Evolutionary conservation across 2,797 vertebrate genomes (phyloP).

Genomic region (Dromococcyx pavoninus): DNA sequence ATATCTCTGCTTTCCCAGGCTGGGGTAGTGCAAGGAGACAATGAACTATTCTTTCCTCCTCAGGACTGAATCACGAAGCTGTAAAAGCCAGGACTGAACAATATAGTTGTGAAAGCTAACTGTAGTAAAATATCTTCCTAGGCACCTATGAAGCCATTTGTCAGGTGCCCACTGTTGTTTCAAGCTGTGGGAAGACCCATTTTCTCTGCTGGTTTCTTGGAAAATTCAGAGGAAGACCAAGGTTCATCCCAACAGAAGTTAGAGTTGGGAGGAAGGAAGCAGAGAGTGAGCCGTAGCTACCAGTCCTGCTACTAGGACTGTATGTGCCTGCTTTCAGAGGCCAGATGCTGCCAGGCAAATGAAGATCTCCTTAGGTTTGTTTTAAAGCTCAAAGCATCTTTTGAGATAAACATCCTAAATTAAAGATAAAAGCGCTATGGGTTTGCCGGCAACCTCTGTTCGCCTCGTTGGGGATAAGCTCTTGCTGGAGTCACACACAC

Average conservation of each 20-base stretch:
- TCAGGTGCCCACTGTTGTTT: not conserved
- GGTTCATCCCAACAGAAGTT: not conserved
- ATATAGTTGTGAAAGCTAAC: not conserved
- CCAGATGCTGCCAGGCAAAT: constrained; percentile 59
- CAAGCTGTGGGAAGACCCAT: not conserved
- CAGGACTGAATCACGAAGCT: not conserved
- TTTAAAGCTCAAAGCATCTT: constrained; percentile 64
- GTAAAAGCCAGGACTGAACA: not conserved
- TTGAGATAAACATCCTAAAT: constrained; percentile 67
- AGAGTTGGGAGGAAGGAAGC: not conserved
- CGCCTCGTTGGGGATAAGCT: constrained; percentile 17
- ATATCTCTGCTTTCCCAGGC: not conserved
- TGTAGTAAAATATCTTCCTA: not conserved
- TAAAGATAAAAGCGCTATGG: constrained; percentile 62
- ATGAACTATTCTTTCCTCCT: not conserved
- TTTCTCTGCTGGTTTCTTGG: not conserved
- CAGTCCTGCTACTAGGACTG: not conserved
- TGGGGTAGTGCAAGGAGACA: not conserved
- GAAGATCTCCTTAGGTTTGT: constrained; percentile 50
- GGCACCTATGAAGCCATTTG: not conserved
- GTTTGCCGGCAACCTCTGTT: constrained; percentile 1
- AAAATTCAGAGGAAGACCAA: not conserved
- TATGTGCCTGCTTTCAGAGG: constrained; percentile 6
- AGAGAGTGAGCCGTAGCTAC: not conserved
- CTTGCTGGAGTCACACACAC: not conserved